Evolutionary conservation across 1,140 invertebrate species (phyloP).

Genomic region (Thereuonema tuberculata): DNA sequence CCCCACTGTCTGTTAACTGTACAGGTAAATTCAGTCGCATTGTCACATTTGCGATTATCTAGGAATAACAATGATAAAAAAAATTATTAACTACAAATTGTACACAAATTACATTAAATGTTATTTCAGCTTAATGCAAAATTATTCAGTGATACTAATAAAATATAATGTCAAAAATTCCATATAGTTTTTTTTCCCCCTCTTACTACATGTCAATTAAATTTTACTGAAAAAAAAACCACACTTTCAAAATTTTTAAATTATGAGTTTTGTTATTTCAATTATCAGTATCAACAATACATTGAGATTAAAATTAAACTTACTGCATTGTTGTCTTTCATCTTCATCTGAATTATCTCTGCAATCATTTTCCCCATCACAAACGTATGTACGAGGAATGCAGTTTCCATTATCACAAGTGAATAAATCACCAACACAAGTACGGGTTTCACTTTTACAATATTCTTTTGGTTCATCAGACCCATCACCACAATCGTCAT

Average conservation of each 20-base stretch:
- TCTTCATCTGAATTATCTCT: slow-evolving; percentile 85
- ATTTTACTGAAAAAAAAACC: too few relatives aligned
- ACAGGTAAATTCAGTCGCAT: slow-evolving; percentile 83
- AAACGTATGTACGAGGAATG: slow-evolving; percentile 91
- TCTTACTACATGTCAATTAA: too few relatives aligned
- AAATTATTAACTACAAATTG: background rate
- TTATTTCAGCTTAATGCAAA: too few relatives aligned
- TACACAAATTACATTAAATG: too few relatives aligned
- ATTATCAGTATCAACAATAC: too few relatives aligned
- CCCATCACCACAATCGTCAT: slow-evolving; percentile 77
- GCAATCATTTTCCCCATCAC: slow-evolving; percentile 92
- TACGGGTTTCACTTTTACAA: slow-evolving; percentile 83
- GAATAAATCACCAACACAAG: slow-evolving; percentile 87
- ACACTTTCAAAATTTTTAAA: too few relatives aligned
- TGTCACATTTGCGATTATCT: slow-evolving; percentile 79
- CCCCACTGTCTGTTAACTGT: slow-evolving; percentile 79
- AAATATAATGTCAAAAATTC: too few relatives aligned
- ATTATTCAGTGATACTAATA: too few relatives aligned
- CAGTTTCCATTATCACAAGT: slow-evolving; percentile 96
- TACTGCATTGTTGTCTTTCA: slow-evolving; percentile 73
- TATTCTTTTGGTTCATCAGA: slow-evolving; percentile 68
- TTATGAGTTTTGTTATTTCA: too few relatives aligned
- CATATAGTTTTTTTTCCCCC: too few relatives aligned
- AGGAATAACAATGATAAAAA: slow-evolving; percentile 15
- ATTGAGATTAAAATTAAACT: too few relatives aligned